Conservation (phyloP, 2,888 invertebrate species). For the Blera fallax region DNA sequence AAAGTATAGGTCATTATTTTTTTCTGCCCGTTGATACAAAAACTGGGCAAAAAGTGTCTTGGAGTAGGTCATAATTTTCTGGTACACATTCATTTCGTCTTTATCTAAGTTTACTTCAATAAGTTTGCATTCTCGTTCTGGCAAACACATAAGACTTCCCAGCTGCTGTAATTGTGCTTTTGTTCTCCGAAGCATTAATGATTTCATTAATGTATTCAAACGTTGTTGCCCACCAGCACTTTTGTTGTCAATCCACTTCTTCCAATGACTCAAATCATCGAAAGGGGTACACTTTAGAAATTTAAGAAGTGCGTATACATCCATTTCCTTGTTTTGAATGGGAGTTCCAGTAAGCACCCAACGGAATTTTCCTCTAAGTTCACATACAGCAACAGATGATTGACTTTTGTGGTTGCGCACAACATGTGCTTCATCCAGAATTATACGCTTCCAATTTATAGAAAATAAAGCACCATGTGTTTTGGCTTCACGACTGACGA, state of each 20-base stretch:
- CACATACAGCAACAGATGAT: slow-evolving; percentile 88
- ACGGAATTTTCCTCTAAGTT: slow-evolving; percentile 82
- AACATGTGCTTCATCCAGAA: slow-evolving; percentile 96
- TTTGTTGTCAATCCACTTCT: slow-evolving; percentile 94
- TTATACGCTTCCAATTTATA: slow-evolving; percentile 92
- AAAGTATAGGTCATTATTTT: slow-evolving; percentile 81
- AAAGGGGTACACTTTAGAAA: slow-evolving; percentile 94
- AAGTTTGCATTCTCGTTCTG: slow-evolving; percentile 84
- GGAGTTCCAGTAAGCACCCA: slow-evolving; percentile 98
- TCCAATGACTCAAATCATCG: slow-evolving; percentile 94
- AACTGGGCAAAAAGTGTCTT: slow-evolving; percentile 90
- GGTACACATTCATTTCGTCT: slow-evolving; percentile 90
- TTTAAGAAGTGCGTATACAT: slow-evolving; percentile 90
- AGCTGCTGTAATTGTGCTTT: slow-evolving; percentile 89
- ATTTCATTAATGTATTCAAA: slow-evolving; percentile 92
- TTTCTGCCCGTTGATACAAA: slow-evolving; percentile 89
- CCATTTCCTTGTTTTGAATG: slow-evolving; percentile 95
- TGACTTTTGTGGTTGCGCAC: slow-evolving; percentile 93
- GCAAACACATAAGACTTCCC: slow-evolving; percentile 86
- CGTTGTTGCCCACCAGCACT: slow-evolving; percentile 89
- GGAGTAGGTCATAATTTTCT: slow-evolving; percentile 88
- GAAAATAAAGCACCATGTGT: slow-evolving; percentile 85
- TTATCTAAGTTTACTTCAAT: slow-evolving; percentile 85
- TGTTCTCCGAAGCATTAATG: slow-evolving; percentile 92
- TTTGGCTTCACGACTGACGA: slow-evolving; percentile 86